Evolutionary conservation across 2,113 vertebrate species (phyloP), one percentile per base, ranked within the genome.

Genomic region (Okapia johnstoni): DNA sequence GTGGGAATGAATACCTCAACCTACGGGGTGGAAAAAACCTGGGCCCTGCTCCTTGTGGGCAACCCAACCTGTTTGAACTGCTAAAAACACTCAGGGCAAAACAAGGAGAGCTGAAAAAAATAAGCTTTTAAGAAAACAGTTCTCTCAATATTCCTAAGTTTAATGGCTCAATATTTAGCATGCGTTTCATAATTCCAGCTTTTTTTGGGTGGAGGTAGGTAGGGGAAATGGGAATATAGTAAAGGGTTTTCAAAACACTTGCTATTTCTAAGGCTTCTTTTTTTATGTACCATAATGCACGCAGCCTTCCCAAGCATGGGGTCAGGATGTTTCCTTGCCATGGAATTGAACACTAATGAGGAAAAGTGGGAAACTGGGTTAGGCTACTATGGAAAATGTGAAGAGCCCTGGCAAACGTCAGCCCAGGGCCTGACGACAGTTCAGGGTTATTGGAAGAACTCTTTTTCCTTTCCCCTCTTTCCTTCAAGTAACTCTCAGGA

Each of bases 1-100:
- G 98, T 98, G 97, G 95, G 96, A 96, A 99, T 98, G 98, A 99
- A 99, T 99, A 97, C 98, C 98, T 99, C 99, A 99, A 98, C 98
- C 98, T 98, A 97, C 98, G 98, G 98, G 98, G 98, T 99, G 98
- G 98, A 99, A 99, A 99, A 99, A 99, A 90, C 98, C 98, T 97
- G 97, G 95, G 97, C 87, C 97, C 97, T 99, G 96, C 98, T 99
- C 98, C 98, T 98, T 99, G 98, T 98, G 98, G 99, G 98, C 97
- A 98, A 98, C 98, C 98, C 98, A 98, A 98, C 98, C 98, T 99
- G 98, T 99, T 99, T 99, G 98, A 99, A 98, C 99, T 99, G 98
- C 98, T 99, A 99, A 99, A 99, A 99, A 99, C 98, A 98, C 98
- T 98, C 97, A 97, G 97, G 98, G 98, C 97, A 97, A 66, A 96